These are phyloP conservation scores for Tympanoctomys barrerae DNA, from an alignment of 2,797 vertebrate genomes.

Conservation along the genomic window DNA sequence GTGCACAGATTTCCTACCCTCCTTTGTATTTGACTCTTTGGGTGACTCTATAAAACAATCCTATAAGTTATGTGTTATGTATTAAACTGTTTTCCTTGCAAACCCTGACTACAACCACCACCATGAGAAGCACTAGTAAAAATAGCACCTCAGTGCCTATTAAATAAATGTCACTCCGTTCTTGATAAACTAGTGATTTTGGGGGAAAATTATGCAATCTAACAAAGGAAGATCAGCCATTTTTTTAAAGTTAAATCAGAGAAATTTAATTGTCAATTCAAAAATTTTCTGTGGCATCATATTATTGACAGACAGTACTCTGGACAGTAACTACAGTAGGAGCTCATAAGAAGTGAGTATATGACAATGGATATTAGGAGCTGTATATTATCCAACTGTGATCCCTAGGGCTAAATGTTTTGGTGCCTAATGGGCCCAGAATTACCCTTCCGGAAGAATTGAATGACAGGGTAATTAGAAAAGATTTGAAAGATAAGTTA, in stretches of 20 bases:
- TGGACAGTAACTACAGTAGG: background rate
- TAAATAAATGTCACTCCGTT: background rate
- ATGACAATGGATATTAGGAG: background rate
- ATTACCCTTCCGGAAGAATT: slow-evolving; percentile 6
- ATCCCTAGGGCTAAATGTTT: background rate
- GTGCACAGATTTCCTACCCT: too few relatives aligned
- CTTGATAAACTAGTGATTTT: background rate
- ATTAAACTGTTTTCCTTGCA: too few relatives aligned
- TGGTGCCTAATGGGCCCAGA: background rate
- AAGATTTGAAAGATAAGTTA: background rate
- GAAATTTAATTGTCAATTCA: slow-evolving; percentile 34
- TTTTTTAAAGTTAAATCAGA: slow-evolving; percentile 22
- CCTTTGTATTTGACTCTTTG: too few relatives aligned
- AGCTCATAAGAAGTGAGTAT: background rate
- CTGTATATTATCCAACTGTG: background rate
- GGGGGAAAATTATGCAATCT: background rate
- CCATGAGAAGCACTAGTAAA: background rate
- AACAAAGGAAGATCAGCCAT: background rate
- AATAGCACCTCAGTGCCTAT: background rate
- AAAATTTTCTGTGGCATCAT: background rate
- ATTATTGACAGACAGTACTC: background rate
- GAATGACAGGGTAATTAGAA: background rate
- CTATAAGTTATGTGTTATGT: too few relatives aligned
- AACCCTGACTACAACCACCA: background rate
- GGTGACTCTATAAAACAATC: too few relatives aligned